Base-by-base conservation (phyloP, 2,888 invertebrate genomes). In the Leucozona laternaria region DNA sequence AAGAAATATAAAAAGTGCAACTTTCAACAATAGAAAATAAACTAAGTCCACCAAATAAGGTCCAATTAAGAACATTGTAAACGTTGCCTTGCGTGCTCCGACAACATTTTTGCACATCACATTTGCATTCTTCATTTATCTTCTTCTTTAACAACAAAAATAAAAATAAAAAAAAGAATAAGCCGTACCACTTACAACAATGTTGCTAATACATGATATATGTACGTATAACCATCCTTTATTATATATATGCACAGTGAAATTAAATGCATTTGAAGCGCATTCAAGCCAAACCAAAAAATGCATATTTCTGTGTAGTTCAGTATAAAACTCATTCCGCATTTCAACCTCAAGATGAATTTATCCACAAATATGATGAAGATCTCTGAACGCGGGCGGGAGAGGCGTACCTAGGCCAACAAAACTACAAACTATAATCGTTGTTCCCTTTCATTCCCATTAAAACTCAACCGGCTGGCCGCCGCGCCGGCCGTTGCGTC, bases 281-380 rank as follows among this genome's bases (percentile, higher is more conserved):
- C 79, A 76, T 84, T 76, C 64, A 70, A 76, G 73, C 77, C 72
- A 78, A 66, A 55, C 80, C 62, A 57, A 58, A 17, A 6, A 73
- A 64, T 73, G 68, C 77, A 80, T 80, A 70, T 70, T 40, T 45
- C 10, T 78, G 76, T 60, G 53, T 60, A 11, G 17, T 34, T 57
- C 77, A 80, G 72, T 73, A 60, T 60, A 77, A 72, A 81, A 62
- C 73, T 75, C 62, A 83, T 68, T 83, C 75, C 62, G 73, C 83
- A 57, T 48, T 75, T 55, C 57, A 71, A 43, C 25, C 34, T 55
- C 60, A 50, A 66, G 48, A 78, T 81, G 80, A 86, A 81, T 78
- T 78, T 86, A 78, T 70, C 85, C 57, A 50, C 73, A 57, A 64
- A 78, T 70, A 81, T 64, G 72, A 28, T n/a, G 8, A 68, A 45